Base-by-base conservation (phyloP, 1,140 invertebrate species). In the Macrosteles quadrilineatus region DNA sequence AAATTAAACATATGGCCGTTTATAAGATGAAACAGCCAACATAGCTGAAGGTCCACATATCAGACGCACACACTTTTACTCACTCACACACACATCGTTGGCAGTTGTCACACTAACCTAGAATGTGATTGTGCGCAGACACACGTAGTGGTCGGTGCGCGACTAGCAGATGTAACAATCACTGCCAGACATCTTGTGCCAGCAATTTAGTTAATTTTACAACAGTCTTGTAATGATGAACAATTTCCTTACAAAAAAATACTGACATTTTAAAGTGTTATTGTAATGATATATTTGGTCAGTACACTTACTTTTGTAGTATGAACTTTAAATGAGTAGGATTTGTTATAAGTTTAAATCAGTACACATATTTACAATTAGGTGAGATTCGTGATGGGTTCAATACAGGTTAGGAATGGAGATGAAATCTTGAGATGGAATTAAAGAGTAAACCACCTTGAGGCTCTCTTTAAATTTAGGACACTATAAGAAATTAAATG, bases 41-140 rank as follows among this genome's bases (percentile, higher is more conserved):
- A n/a, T 59, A 45, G 63, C 25, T 66, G 40, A 66, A 66, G 63
- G 63, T 66, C 63, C 25, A 45, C 31, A 66, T 36, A 45, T n/a
- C 40, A 66, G 19, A 66, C 19, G 23, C 63, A 66, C 25, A 6
- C 47, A 53, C 47, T 14, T 25, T 27, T 36, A 27, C 63, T 2
- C 32, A 43, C 63, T 2, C 14, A 1, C 53, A 23, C 14, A 14
- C 53, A 57, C 14, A 27, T 57, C 53, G 21, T 45, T 66, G 63
- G 63, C 63, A 66, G 63, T 66, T 43, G 31, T 66, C 9, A 19
- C 40, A 27, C 31, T 66, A 66, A 45, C 32, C 32, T 43, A 66
- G 40, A 23, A 40, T 27, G 27, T 66, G 63, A 66, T 66, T 66
- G 63, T 66, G 63, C 63, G 40, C 25, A 27, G 12, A 59, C 6